These are phyloP conservation scores for Podilymbus podiceps DNA, from an alignment of 2,113 vertebrate genomes.

Conservation along the genomic window DNA sequence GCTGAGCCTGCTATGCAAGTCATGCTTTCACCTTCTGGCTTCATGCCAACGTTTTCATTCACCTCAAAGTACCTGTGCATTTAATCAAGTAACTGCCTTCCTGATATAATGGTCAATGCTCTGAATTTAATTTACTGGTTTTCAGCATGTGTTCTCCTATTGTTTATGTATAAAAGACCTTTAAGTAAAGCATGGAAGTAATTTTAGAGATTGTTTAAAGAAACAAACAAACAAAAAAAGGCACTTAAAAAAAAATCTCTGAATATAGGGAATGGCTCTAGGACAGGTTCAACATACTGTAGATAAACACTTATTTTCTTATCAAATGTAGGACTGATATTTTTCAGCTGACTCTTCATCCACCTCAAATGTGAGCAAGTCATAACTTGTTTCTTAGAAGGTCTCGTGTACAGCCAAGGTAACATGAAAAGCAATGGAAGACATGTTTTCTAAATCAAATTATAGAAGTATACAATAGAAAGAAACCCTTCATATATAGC, in stretches of 20 bases:
- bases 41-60: not conserved
- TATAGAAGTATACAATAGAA: not conserved
- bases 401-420: not conserved
- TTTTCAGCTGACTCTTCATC: not conserved
- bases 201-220: not conserved
- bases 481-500: not conserved
- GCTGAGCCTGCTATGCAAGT: not conserved
- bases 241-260: not conserved
- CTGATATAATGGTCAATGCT: not conserved
- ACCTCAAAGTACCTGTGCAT: not conserved
- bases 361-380: not conserved
- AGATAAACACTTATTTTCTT: not conserved
- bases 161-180: not conserved
- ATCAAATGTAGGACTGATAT: not conserved
- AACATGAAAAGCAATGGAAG: not conserved
- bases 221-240: not conserved
- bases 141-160: not conserved
- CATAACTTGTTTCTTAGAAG: not conserved
- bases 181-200: not conserved
- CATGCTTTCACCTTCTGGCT: not conserved
- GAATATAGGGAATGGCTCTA: not conserved
- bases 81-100: conserved; percentile 15
- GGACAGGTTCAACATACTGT: not conserved
- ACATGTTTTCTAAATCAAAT: not conserved
- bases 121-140: not conserved